Conservation (phyloP, 2,888 invertebrate genomes). For the Octonoba sinensis region DNA sequence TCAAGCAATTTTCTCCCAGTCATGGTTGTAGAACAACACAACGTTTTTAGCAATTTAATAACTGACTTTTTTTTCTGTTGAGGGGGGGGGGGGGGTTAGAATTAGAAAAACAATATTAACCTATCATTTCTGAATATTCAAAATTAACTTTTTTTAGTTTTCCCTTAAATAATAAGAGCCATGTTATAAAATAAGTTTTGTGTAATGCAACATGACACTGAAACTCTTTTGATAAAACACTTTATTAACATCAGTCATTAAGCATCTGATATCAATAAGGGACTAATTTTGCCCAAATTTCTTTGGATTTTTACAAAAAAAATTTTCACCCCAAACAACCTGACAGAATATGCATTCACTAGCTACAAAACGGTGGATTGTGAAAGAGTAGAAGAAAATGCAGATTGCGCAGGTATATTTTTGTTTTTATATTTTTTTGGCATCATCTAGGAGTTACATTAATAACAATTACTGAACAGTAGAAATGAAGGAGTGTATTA, state of each 20-base stretch:
- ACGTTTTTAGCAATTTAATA: too few species aligned
- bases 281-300: conserved; percentile 43
- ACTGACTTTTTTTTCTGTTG: too few species aligned
- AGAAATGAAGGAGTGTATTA: conserved; percentile 25
- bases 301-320: conserved; percentile 56
- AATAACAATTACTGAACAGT: conserved; percentile 27
- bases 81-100: too few species aligned
- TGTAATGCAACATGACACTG: too few species aligned
- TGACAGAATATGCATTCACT: conserved; percentile 52
- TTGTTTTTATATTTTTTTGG: conserved; percentile 29
- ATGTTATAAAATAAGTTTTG: too few species aligned
- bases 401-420: conserved; percentile 29
- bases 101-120: too few species aligned
- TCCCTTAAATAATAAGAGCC: too few species aligned
- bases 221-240: conserved; percentile 41
- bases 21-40: too few species aligned
- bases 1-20: too few species aligned
- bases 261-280: conserved; percentile 50
- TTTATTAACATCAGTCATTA: conserved; percentile 58
- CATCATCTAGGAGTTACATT: conserved; percentile 40
- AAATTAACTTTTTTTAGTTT: too few species aligned
- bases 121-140: too few species aligned
- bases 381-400: conserved; percentile 49
- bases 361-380: conserved; percentile 20
- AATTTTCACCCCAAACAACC: conserved; percentile 37